Conservation (phyloP, 2,113 vertebrate genomes). For the Hassar affinis region DNA sequence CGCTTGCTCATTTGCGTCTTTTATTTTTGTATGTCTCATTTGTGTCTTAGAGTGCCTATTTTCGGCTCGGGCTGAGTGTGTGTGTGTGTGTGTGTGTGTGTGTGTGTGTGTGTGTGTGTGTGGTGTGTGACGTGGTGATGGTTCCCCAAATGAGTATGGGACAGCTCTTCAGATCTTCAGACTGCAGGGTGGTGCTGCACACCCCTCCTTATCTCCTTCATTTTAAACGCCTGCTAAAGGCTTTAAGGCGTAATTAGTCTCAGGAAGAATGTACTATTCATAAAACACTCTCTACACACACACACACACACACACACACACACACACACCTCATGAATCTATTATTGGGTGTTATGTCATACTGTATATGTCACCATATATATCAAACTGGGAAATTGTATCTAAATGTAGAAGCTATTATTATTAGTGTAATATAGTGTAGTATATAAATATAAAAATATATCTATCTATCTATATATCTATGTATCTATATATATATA, state of each 20-base stretch:
- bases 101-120: slow-evolving; percentile 31
- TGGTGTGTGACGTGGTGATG: slow-evolving; percentile 34
- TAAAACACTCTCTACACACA: too few relatives aligned
- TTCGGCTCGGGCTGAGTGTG: slow-evolving; percentile 33
- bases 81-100: slow-evolving; percentile 34
- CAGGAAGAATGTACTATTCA: too few relatives aligned
- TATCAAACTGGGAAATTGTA: too few relatives aligned
- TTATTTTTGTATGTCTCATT: slow-evolving; percentile 12
- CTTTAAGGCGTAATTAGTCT: neutral
- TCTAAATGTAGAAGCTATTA: too few relatives aligned
- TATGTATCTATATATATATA: too few relatives aligned
- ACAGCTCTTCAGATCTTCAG: slow-evolving; percentile 50
- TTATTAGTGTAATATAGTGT: too few relatives aligned
- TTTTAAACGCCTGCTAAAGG: neutral
- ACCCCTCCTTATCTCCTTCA: slow-evolving; percentile 51
- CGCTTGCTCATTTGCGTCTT: slow-evolving; percentile 37
- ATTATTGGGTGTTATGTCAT: neutral
- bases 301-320: too few relatives aligned
- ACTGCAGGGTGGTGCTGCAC: slow-evolving; percentile 43
- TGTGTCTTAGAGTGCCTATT: slow-evolving; percentile 36
- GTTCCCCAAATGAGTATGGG: slow-evolving; percentile 20
- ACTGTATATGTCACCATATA: too few relatives aligned
- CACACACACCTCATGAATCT: neutral
- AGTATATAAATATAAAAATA: too few relatives aligned
- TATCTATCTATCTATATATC: too few relatives aligned